A percentile compares a stretch with the other conserved stretches of the same genome.
Conservation (phyloP, 2,113 vertebrate species). For the Origma solitaria region DNA sequence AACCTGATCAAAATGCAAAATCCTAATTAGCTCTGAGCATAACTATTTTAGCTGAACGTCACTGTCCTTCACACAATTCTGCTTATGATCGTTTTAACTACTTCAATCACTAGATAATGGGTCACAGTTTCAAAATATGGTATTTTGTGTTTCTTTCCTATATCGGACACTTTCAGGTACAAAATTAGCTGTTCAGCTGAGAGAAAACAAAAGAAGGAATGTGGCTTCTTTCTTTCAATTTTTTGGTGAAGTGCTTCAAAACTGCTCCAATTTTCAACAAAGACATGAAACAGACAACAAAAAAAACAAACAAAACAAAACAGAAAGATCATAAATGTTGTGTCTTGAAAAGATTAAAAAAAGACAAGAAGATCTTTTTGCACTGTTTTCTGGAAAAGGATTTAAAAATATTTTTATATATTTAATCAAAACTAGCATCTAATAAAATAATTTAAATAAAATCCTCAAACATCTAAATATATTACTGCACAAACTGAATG, state of each 20-base stretch:
- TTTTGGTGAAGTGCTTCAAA: neutral
- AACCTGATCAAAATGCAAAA: conserved; percentile 22
- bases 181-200: neutral
- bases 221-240: neutral
- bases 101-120: neutral
- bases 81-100: neutral
- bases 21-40: neutral
- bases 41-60: neutral
- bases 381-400: neutral
- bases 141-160: neutral
- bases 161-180: neutral
- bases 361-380: neutral
- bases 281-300: neutral
- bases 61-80: neutral
- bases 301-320: neutral
- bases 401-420: neutral
- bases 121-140: neutral
- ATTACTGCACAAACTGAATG: neutral
- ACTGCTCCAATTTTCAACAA: neutral
- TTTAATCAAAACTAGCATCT: neutral
- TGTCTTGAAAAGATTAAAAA: neutral
- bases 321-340: neutral
- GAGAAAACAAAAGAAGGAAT: neutral
- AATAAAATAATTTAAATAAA: neutral
- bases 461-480: neutral